Evolutionary conservation across 2,113 vertebrate genomes (phyloP).

Genomic region (Sisor rabdophorus): DNA sequence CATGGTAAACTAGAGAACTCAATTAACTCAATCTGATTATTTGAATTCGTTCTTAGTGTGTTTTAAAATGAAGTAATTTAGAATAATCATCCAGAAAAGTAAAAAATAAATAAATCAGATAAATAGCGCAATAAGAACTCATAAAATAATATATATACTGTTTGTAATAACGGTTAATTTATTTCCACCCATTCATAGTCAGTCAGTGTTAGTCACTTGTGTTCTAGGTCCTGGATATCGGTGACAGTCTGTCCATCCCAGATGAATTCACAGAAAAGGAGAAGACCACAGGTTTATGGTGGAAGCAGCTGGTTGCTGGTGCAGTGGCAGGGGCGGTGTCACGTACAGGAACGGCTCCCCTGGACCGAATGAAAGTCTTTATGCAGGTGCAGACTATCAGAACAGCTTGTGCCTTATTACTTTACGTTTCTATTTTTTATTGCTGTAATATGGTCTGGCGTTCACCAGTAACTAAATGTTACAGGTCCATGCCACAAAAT

Average conservation of each 20-base stretch:
- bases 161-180: not conserved
- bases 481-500: slow-evolving; percentile 88
- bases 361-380: slow-evolving; percentile 96
- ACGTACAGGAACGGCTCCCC: slow-evolving; percentile 89
- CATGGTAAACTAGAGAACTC: not conserved
- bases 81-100: not conserved
- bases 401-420: not conserved
- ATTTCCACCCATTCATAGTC: not conserved
- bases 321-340: slow-evolving; percentile 88
- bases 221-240: slow-evolving; percentile 89
- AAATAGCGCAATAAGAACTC: not conserved
- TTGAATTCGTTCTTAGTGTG: not conserved
- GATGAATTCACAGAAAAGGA: slow-evolving; percentile 98
- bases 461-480: slow-evolving; percentile 30
- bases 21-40: not conserved
- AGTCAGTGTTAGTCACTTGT: slow-evolving; percentile 7
- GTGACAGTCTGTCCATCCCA: slow-evolving; percentile 90
- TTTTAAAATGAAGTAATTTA: not conserved
- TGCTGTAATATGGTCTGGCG: not conserved
- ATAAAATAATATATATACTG: not conserved
- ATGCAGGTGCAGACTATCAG: slow-evolving; percentile 82
- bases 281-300: slow-evolving; percentile 88
- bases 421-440: not conserved
- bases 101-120: not conserved
- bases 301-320: slow-evolving; percentile 86